These are phyloP conservation scores for Chromis chromis DNA, from an alignment of 2,797 vertebrate species.

Conservation along the genomic window DNA sequence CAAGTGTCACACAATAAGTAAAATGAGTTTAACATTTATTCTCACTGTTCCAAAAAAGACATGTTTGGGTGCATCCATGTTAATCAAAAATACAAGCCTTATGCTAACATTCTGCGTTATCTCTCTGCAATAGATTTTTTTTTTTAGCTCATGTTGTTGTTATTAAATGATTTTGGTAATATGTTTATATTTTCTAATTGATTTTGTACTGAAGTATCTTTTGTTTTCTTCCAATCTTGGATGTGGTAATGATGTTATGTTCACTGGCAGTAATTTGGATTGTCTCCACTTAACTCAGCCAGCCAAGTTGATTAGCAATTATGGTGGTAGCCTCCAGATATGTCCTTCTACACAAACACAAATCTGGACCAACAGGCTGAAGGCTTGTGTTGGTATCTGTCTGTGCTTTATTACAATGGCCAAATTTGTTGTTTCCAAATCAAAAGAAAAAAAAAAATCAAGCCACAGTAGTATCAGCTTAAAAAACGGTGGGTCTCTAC, in stretches of 20 bases:
- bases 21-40: slow-evolving; percentile 46
- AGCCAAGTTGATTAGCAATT: slow-evolving; percentile 73
- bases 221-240: slow-evolving; percentile 54
- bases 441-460: slow-evolving; percentile 16
- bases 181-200: slow-evolving; percentile 67
- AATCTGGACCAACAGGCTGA: slow-evolving; percentile 51
- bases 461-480: slow-evolving; percentile 18
- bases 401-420: slow-evolving; percentile 32
- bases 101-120: slow-evolving; percentile 48
- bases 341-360: slow-evolving; percentile 55
- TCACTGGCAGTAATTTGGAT: slow-evolving; percentile 66
- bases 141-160: slow-evolving; percentile 34
- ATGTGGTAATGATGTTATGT: slow-evolving; percentile 59
- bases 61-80: slow-evolving; percentile 27
- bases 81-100: slow-evolving; percentile 61
- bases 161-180: slow-evolving; percentile 57
- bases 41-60: slow-evolving; percentile 19
- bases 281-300: slow-evolving; percentile 60
- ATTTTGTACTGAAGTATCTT: slow-evolving; percentile 67
- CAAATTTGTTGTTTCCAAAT: slow-evolving; percentile 30
- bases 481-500: slow-evolving; percentile 16
- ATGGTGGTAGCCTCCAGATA: slow-evolving; percentile 66
- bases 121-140: slow-evolving; percentile 19
- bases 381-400: slow-evolving; percentile 39
- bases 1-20: slow-evolving; percentile 55